Conservation (phyloP, 2,888 invertebrate genomes). For the Tetanocera ferruginea region DNA sequence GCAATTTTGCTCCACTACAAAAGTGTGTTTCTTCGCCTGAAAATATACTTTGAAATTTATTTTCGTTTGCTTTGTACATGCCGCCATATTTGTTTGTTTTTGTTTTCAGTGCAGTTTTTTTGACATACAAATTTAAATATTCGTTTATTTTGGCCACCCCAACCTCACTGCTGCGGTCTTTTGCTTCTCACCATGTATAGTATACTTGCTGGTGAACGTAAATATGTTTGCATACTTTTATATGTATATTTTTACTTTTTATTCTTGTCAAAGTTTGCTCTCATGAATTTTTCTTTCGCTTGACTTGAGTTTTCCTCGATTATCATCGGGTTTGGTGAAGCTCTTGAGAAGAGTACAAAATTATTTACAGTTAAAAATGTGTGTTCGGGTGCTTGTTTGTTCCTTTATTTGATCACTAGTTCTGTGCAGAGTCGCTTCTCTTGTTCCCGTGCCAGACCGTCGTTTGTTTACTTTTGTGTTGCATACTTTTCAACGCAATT, state of each 20-base stretch:
- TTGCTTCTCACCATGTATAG: neutral
- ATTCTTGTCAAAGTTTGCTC: conserved; percentile 19
- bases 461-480: conserved; percentile 48
- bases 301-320: conserved; percentile 38
- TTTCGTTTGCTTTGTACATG: conserved; percentile 50
- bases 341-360: conserved; percentile 54
- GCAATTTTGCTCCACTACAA: conserved; percentile 25
- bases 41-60: conserved; percentile 52
- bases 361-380: conserved; percentile 63
- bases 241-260: conserved; percentile 37
- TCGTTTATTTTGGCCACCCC: conserved; percentile 1
- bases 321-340: too few relatives aligned
- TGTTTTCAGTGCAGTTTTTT: neutral
- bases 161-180: neutral
- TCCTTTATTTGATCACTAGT: conserved; percentile 43
- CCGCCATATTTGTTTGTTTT: neutral
- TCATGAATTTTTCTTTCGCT: conserved; percentile 46
- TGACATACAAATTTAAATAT: conserved; percentile 53
- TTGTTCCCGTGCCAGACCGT: neutral
- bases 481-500: conserved; percentile 60
- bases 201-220: neutral
- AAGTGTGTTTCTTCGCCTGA: conserved; percentile 32
- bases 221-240: neutral
- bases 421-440: conserved; percentile 27
- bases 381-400: conserved; percentile 58